phyloP scores from a whole-genome alignment of 1,140 invertebrate species.

The Calliphora vicina region DNA sequence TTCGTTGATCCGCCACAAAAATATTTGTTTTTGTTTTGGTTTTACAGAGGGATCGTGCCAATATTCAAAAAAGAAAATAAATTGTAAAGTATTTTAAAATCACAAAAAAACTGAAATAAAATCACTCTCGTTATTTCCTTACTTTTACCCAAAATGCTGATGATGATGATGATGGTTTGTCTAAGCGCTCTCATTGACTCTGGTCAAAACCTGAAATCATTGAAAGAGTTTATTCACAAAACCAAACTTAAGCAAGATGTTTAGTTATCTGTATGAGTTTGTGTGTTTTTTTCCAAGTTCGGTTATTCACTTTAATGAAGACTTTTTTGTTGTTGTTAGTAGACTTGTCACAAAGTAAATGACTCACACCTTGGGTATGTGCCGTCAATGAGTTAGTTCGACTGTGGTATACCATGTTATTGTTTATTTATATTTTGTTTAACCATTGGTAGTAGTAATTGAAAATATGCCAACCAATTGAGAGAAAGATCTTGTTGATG shows the following conservation, averaged over 20 bases:
- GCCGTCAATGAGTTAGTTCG: too few relatives aligned
- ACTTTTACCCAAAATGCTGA: background rate
- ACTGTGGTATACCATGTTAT: background rate
- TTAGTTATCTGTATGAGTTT: background rate
- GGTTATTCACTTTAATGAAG: background rate
- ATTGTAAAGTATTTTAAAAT: background rate
- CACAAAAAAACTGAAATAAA: background rate
- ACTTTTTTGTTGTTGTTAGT: background rate
- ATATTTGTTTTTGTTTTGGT: background rate
- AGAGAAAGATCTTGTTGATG: background rate
- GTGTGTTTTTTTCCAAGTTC: background rate
- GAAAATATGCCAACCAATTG: background rate
- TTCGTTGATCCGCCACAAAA: background rate
- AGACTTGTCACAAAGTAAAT: background rate
- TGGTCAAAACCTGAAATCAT: background rate
- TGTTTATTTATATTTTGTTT: background rate
- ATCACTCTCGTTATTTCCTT: constrained; percentile 1
- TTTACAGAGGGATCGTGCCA: background rate
- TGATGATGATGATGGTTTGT: background rate
- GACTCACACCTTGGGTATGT: background rate
- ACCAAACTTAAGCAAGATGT: background rate
- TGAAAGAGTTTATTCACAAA: constrained; percentile 2
- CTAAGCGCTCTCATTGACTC: too few relatives aligned
- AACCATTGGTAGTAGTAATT: background rate
- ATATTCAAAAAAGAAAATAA: constrained; percentile 1